These are phyloP conservation scores for Helicolenus hilgendorfi DNA, from an alignment of 2,797 vertebrate genomes.

Conservation along the genomic window DNA sequence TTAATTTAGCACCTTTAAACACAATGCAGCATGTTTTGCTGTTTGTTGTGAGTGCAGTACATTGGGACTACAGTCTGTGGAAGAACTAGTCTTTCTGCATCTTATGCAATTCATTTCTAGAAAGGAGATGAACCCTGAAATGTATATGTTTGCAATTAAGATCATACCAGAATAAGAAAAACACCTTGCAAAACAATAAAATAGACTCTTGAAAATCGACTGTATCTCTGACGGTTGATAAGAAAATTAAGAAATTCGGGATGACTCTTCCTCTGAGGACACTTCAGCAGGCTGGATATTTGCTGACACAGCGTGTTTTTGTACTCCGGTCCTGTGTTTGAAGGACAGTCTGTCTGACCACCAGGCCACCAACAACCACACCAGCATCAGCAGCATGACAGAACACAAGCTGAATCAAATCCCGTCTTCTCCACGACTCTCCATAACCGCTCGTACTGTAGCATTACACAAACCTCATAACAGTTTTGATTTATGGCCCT, in stretches of 20 bases:
- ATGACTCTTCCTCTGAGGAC: conserved; percentile 29
- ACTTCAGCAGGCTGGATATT: conserved; percentile 19
- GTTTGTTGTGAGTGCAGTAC: neutral
- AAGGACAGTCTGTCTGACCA: conserved; percentile 72
- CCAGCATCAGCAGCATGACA: conserved; percentile 64
- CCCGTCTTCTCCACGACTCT: conserved; percentile 43
- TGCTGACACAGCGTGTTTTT: conserved; percentile 61
- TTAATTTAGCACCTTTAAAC: neutral
- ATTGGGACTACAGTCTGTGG: neutral
- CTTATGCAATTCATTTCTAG: neutral
- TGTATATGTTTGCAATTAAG: neutral
- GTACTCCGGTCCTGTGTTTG: conserved; percentile 20
- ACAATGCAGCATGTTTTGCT: conserved; percentile 6
- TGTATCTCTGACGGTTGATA: neutral
- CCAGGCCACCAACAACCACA: conserved; percentile 71
- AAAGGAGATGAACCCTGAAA: neutral
- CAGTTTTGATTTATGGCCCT: conserved; percentile 82
- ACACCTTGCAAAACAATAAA: neutral
- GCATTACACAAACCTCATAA: conserved; percentile 84
- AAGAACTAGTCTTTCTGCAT: neutral
- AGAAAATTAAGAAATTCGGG: neutral
- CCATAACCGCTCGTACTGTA: conserved; percentile 50
- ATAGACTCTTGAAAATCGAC: neutral
- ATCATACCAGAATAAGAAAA: neutral
- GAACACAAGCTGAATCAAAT: conserved; percentile 56